phyloP scores from a whole-genome alignment of 2,797 vertebrate genomes.

The Loris lydekkerianus region DNA sequence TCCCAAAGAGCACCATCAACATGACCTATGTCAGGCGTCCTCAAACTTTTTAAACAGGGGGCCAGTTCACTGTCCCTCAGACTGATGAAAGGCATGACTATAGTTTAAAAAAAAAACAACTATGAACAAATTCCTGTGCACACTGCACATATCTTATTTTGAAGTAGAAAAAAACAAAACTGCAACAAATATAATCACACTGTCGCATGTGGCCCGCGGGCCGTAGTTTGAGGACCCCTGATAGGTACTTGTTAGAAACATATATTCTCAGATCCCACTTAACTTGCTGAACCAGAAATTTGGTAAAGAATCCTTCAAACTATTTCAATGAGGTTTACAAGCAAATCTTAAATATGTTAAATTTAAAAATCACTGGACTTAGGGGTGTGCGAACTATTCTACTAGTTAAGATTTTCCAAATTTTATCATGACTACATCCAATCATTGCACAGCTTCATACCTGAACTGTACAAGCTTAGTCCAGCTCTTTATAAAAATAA shows the following conservation, averaged over 20 bases:
- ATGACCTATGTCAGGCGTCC: background rate
- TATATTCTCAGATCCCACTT: background rate
- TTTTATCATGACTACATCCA: background rate
- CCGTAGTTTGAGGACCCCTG: too few relatives aligned
- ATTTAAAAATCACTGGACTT: constrained; percentile 11
- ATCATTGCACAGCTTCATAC: background rate
- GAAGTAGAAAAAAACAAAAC: too few relatives aligned
- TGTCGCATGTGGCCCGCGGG: too few relatives aligned
- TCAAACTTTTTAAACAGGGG: too few relatives aligned
- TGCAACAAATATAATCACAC: too few relatives aligned
- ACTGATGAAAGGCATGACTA: too few relatives aligned
- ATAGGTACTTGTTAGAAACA: background rate
- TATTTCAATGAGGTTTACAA: background rate
- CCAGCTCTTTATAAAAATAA: constrained; percentile 35
- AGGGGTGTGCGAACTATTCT: background rate
- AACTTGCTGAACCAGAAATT: constrained; percentile 25
- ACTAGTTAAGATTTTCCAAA: constrained; percentile 22
- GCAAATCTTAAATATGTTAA: background rate
- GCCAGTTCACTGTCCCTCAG: too few relatives aligned
- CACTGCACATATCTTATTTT: too few relatives aligned
- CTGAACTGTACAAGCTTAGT: background rate
- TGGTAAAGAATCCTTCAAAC: background rate
- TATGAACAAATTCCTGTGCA: too few relatives aligned
- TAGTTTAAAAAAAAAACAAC: too few relatives aligned
- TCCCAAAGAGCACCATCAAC: background rate